A percentile compares a stretch with the other conserved stretches of the same genome.
These are phyloP conservation scores for Ectropis grisescens DNA, from an alignment of 1,140 invertebrate genomes.

Conservation along the genomic window DNA sequence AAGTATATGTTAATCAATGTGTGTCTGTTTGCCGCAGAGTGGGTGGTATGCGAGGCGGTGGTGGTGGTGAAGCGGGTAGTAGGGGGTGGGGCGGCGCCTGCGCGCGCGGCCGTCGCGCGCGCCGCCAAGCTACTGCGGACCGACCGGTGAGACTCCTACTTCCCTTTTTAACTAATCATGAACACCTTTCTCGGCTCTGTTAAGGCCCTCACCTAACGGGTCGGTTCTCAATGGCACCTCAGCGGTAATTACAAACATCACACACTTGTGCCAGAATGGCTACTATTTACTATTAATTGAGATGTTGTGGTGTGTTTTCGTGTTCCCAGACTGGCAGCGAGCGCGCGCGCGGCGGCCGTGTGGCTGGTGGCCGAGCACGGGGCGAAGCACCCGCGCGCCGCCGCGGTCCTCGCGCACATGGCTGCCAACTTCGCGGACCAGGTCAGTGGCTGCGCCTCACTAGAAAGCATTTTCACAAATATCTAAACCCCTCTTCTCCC, in stretches of 20 bases:
- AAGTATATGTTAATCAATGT: too few relatives aligned
- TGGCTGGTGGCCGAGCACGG: too few relatives aligned
- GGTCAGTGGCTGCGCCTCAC: too few relatives aligned
- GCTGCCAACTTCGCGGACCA: neutral
- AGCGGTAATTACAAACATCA: too few relatives aligned
- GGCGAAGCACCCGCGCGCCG: neutral
- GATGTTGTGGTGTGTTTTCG: too few relatives aligned
- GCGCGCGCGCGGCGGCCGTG: slow-evolving; percentile 42
- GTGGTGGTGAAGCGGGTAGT: slow-evolving; percentile 63
- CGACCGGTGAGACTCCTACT: slow-evolving; percentile 35
- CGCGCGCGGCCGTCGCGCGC: slow-evolving; percentile 38
- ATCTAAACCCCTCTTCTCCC: neutral
- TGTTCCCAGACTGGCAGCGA: slow-evolving; percentile 25
- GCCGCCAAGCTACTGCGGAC: slow-evolving; percentile 42
- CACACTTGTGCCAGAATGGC: too few relatives aligned
- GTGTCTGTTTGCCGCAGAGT: too few relatives aligned
- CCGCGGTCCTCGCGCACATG: neutral
- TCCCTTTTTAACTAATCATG: neutral
- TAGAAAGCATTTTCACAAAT: neutral
- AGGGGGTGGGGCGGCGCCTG: slow-evolving; percentile 39
- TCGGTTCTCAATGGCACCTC: too few relatives aligned
- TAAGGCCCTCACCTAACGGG: too few relatives aligned
- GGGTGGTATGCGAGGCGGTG: slow-evolving; percentile 63
- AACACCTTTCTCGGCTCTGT: too few relatives aligned
- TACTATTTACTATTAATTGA: too few relatives aligned